phyloP scores from a whole-genome alignment of 2,797 vertebrate species.

The Coregonus suidteri region DNA sequence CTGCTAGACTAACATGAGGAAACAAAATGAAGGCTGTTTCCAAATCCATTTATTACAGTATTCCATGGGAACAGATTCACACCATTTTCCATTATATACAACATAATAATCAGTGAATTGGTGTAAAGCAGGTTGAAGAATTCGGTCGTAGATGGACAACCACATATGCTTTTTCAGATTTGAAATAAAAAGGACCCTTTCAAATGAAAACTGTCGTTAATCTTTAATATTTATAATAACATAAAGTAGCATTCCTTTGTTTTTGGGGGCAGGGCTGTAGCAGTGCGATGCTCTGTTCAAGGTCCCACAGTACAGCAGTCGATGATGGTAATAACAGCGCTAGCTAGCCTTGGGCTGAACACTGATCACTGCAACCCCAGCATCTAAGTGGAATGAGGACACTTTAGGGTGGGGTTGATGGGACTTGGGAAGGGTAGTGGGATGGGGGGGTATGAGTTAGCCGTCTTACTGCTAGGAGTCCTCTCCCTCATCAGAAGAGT shows the following conservation, averaged over 20 bases:
- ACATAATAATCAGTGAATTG: constrained; percentile 59
- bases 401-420: constrained; percentile 9
- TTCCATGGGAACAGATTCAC: constrained; percentile 84
- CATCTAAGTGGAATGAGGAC: not conserved
- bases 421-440: constrained; percentile 31
- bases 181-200: constrained; percentile 34
- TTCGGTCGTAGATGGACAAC: constrained; percentile 21
- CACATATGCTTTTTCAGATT: constrained; percentile 44
- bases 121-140: constrained; percentile 51
- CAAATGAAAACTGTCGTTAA: constrained; percentile 17
- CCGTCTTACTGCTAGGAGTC: constrained; percentile 71
- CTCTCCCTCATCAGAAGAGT: constrained; percentile 81
- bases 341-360: constrained; percentile 23
- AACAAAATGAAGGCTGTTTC: constrained; percentile 30
- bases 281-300: not conserved
- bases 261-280: not conserved
- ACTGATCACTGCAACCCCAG: not conserved
- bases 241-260: constrained; percentile 34
- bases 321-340: constrained; percentile 18
- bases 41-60: constrained; percentile 70
- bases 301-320: constrained; percentile 20
- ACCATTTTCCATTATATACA: constrained; percentile 79
- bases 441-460: constrained; percentile 62
- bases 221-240: constrained; percentile 23
- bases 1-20: not conserved